phyloP scores from a whole-genome alignment of 2,113 vertebrate species.

The Rhipidura dahli region DNA sequence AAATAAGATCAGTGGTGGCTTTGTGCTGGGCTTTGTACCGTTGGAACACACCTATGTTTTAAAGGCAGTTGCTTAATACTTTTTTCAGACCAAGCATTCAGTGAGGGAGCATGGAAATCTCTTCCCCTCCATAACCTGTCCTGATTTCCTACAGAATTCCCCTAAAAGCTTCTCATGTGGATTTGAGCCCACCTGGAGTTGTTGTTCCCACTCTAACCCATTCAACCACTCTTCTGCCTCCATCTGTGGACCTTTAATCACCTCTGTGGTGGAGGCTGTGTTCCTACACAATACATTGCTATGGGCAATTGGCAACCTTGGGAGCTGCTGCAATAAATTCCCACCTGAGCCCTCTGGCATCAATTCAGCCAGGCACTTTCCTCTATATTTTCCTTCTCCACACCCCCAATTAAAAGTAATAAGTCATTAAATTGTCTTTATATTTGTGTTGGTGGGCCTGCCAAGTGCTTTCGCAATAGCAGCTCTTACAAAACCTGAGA shows the following conservation, averaged over 20 bases:
- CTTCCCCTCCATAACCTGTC: background rate
- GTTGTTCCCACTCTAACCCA: background rate
- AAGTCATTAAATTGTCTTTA: slow-evolving; percentile 26
- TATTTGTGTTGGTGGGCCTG: background rate
- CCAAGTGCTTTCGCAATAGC: background rate
- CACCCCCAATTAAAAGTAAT: slow-evolving; percentile 3
- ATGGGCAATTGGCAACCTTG: background rate
- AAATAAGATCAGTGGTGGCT: background rate
- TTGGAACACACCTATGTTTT: background rate
- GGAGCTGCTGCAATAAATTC: background rate
- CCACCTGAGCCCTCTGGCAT: slow-evolving; percentile 34
- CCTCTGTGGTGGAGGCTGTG: background rate
- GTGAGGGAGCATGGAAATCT: background rate
- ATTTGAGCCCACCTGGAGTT: background rate
- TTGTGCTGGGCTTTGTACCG: background rate
- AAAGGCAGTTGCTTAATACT: background rate
- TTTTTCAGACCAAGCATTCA: background rate
- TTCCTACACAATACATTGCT: background rate
- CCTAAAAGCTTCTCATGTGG: background rate
- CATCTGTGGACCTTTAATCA: background rate
- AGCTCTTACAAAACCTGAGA: background rate
- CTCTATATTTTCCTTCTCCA: background rate
- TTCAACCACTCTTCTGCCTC: background rate
- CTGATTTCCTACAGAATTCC: background rate
- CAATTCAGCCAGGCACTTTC: background rate